Conservation (phyloP, 2,113 vertebrate genomes). For the Catharus bicknelli region DNA sequence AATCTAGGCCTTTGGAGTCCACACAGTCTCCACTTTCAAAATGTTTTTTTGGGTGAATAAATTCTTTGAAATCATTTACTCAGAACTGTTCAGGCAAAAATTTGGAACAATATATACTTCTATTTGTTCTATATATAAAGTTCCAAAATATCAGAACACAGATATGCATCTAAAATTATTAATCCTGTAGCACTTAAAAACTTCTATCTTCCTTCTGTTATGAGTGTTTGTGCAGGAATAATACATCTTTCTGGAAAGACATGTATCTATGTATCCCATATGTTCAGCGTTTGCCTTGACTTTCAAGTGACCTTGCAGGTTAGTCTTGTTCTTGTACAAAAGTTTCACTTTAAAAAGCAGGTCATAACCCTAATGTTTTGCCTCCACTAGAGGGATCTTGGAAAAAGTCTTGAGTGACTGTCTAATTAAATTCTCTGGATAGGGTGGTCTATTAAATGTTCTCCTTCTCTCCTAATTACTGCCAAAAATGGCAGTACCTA, state of each 20-base stretch:
- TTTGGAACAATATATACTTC: background rate
- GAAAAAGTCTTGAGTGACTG: constrained; percentile 11
- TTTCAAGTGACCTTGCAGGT: constrained; percentile 31
- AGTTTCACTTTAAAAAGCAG: constrained; percentile 6
- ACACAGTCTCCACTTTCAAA: background rate
- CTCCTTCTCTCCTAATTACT: constrained; percentile 26
- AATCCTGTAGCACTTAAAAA: background rate
- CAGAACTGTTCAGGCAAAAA: background rate
- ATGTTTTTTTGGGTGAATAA: background rate
- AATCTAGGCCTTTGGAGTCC: background rate
- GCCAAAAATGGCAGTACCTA: background rate
- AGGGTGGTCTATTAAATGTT: constrained; percentile 1
- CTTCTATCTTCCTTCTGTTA: background rate
- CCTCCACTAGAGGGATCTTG: background rate
- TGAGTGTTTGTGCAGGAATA: background rate
- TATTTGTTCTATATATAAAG: background rate
- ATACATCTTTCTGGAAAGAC: background rate
- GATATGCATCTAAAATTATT: background rate
- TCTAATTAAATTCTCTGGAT: constrained; percentile 29
- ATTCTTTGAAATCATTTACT: background rate
- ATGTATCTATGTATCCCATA: background rate
- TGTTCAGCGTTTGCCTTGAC: constrained; percentile 4
- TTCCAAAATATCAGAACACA: background rate
- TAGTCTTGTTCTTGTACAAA: background rate
- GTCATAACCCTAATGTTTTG: constrained; percentile 13